A percentile compares a stretch with the other conserved stretches of the same genome.
Evolutionary conservation across 2,113 vertebrate genomes (phyloP).

Genomic region (Gobio gobio): DNA sequence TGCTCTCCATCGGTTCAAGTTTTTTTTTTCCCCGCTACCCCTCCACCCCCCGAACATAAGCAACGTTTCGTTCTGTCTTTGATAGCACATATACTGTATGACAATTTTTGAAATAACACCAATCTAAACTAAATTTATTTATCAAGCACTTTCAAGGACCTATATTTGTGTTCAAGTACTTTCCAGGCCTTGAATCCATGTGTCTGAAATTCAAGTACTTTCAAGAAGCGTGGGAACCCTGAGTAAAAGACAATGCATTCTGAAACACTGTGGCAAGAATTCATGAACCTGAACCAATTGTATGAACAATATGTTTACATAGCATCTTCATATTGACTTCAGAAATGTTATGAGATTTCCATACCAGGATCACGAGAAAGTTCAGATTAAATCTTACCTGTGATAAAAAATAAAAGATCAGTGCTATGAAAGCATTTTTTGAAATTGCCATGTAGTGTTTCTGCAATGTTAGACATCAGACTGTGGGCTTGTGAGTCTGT

Average conservation of each 20-base stretch:
- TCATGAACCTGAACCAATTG: background rate
- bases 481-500: background rate
- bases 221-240: no score
- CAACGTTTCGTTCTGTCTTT: no score
- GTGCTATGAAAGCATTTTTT: background rate
- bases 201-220: no score
- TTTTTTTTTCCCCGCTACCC: no score
- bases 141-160: no score
- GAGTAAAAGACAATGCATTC: background rate
- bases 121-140: no score
- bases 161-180: no score
- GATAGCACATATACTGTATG: no score
- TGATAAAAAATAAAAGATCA: background rate
- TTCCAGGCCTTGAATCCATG: no score
- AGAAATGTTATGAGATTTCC: background rate
- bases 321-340: background rate
- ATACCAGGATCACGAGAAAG: background rate
- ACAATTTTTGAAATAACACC: no score
- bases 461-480: background rate
- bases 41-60: no score
- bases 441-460: background rate
- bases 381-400: constrained; percentile 23
- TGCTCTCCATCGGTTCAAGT: no score
- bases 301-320: background rate
- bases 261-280: background rate